Evolutionary conservation across 2,797 vertebrate genomes (phyloP).

Genomic region (Parotocinclus haroldoi): DNA sequence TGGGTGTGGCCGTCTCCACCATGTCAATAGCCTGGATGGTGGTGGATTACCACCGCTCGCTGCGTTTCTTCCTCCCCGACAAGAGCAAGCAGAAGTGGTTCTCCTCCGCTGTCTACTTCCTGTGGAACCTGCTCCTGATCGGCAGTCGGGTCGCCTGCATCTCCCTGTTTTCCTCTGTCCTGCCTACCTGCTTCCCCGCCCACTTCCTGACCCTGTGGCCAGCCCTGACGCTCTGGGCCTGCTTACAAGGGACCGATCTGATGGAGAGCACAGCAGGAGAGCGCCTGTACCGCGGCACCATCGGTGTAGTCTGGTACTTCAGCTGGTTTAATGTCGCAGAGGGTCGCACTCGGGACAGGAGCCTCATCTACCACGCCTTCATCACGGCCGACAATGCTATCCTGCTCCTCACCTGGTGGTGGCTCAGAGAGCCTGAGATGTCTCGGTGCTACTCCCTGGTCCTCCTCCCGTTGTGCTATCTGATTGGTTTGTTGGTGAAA

Average conservation of each 20-base stretch:
- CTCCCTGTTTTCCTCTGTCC: constrained; percentile 79
- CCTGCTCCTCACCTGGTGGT: constrained; percentile 74
- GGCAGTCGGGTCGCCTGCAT: constrained; percentile 77
- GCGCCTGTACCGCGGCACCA: constrained; percentile 82
- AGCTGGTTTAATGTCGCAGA: constrained; percentile 90
- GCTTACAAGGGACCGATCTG: constrained; percentile 79
- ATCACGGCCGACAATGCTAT: constrained; percentile 73
- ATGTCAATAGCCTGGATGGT: constrained; percentile 90
- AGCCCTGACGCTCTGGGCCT: constrained; percentile 79
- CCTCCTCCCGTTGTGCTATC: constrained; percentile 63
- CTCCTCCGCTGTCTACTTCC: constrained; percentile 80
- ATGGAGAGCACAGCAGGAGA: constrained; percentile 79
- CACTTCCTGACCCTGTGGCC: constrained; percentile 82
- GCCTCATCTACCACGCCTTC: constrained; percentile 82
- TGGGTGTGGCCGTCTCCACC: constrained; percentile 77
- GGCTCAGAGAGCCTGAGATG: constrained; percentile 49
- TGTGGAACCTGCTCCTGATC: constrained; percentile 91
- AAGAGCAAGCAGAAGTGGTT: constrained; percentile 73
- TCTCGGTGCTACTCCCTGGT: constrained; percentile 47
- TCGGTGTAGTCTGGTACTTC: constrained; percentile 91
- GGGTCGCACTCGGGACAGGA: constrained; percentile 74
- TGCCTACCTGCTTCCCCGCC: constrained; percentile 61
- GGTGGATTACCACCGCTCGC: constrained; percentile 89
- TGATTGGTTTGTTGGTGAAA: constrained; percentile 77
- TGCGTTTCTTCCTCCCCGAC: constrained; percentile 84